A percentile compares a stretch with the other conserved stretches of the same genome.
Conservation (phyloP, 2,113 vertebrate species). For the Serilophus lunatus region DNA sequence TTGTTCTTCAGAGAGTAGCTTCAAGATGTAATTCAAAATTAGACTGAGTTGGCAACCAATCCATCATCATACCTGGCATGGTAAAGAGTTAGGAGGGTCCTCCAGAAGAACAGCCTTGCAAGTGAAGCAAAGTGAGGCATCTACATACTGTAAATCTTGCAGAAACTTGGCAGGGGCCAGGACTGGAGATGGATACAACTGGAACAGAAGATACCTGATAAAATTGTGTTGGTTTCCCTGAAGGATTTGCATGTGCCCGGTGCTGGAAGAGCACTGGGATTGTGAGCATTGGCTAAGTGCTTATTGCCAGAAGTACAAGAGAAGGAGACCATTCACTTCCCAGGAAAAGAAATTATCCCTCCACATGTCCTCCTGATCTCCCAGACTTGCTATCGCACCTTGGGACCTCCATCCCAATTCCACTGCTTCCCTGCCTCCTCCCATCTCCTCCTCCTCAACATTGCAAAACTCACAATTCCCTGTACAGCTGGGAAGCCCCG, state of each 20-base stretch:
- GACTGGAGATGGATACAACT: neutral
- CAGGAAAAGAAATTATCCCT: neutral
- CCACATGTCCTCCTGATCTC: neutral
- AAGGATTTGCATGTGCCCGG: neutral
- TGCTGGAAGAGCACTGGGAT: neutral
- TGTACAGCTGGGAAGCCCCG: neutral
- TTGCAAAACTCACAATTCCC: neutral
- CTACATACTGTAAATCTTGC: neutral
- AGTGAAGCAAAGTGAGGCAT: neutral
- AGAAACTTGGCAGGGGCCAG: neutral
- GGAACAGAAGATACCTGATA: neutral
- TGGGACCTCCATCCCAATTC: rapidly evolving
- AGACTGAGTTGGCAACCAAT: neutral
- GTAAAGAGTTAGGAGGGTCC: neutral
- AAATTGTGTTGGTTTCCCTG: neutral
- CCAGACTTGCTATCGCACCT: neutral
- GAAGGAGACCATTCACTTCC: neutral
- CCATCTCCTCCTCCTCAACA: neutral
- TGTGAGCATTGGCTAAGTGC: rapidly evolving
- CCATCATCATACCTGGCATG: neutral
- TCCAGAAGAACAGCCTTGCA: neutral
- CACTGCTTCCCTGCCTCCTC: rapidly evolving
- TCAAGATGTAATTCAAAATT: neutral
- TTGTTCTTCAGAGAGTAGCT: neutral
- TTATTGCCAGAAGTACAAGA: neutral